Evolutionary conservation across 2,113 vertebrate species (phyloP).

Genomic region (Callionymus lyra): DNA sequence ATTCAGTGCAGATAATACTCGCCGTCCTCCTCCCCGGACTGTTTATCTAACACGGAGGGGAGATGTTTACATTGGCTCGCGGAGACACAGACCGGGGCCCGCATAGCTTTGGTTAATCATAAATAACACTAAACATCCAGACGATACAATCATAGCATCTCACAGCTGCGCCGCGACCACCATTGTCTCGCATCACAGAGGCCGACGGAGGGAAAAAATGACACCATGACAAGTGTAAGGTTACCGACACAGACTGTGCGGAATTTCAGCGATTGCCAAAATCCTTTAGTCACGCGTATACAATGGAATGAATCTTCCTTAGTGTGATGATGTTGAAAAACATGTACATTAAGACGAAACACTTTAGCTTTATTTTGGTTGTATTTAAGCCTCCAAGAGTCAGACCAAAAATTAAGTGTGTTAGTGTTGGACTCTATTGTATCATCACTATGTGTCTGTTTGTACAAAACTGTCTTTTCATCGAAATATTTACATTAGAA

Average conservation of each 20-base stretch:
- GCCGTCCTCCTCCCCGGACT: conserved; percentile 24
- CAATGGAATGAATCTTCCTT: too few relatives aligned
- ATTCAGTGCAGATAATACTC: conserved; percentile 15
- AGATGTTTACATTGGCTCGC: conserved; percentile 52
- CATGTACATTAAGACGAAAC: too few relatives aligned
- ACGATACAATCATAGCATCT: conserved; percentile 17
- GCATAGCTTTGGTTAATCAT: conserved; percentile 56
- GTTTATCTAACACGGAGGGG: conserved; percentile 49
- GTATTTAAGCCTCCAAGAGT: too few relatives aligned
- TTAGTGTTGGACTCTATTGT: too few relatives aligned
- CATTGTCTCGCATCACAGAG: conserved; percentile 13
- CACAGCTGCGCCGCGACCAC: conserved; percentile 18
- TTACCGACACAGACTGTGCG: not conserved
- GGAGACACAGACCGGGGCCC: conserved; percentile 46
- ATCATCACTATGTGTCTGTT: too few relatives aligned
- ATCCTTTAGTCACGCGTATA: too few relatives aligned
- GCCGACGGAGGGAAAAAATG: conserved; percentile 1
- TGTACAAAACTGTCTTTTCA: too few relatives aligned
- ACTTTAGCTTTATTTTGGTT: too few relatives aligned
- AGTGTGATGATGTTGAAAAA: too few relatives aligned
- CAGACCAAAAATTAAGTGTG: too few relatives aligned
- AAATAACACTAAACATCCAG: conserved; percentile 55
- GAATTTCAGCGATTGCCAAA: too few relatives aligned
- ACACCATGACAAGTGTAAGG: conserved; percentile 4
- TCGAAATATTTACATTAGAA: too few relatives aligned